phyloP scores from a whole-genome alignment of 2,113 vertebrate genomes.

The Vulpes lagopus region DNA sequence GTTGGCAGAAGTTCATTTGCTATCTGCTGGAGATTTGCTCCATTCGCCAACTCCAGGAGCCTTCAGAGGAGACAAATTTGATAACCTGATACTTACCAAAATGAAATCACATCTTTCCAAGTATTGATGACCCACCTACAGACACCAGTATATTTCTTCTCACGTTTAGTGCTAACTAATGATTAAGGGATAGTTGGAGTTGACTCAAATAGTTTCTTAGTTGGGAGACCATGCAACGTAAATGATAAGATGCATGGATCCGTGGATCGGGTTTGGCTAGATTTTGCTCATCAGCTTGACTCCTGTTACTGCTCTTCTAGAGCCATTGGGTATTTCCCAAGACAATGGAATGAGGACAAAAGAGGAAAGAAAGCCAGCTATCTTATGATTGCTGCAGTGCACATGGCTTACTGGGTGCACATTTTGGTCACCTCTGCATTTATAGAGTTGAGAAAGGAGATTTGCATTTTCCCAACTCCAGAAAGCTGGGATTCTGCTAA shows the following conservation, averaged over 20 bases:
- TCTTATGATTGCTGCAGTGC: neutral
- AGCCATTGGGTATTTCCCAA: neutral
- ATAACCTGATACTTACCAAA: neutral
- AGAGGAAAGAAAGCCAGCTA: neutral
- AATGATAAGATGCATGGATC: neutral
- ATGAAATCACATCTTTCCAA: neutral
- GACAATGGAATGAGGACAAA: neutral
- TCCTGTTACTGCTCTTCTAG: neutral
- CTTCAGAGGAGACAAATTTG: neutral
- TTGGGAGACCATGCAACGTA: rapidly evolving
- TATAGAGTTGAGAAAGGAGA: neutral
- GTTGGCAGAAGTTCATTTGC: neutral
- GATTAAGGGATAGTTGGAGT: neutral
- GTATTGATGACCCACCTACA: neutral
- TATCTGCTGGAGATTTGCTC: neutral
- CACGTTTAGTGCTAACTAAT: neutral
- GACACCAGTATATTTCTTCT: neutral
- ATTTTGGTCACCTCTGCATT: neutral
- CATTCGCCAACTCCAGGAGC: neutral
- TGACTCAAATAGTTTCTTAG: neutral
- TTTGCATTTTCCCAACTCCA: neutral
- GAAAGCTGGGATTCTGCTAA: neutral
- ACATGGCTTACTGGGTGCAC: neutral
- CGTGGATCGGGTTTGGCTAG: neutral
- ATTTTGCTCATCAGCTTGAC: neutral